Evolutionary conservation across 2,888 invertebrate genomes (phyloP), one percentile per base, ranked within the genome.

Genomic region (Eurois occulta): DNA sequence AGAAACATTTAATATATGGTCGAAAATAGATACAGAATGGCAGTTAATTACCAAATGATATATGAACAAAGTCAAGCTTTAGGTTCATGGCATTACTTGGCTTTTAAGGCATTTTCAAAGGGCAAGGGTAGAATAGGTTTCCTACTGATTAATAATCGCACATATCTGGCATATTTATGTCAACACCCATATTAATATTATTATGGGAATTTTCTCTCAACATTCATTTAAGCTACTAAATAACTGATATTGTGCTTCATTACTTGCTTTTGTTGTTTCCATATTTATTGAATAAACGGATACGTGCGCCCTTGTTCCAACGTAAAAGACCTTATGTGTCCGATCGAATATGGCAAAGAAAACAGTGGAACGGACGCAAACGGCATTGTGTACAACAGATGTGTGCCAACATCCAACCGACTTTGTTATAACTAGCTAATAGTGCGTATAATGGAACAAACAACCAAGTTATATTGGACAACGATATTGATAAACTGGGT

Each of bases 301-400:
- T 87, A 72, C 60, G 75, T 73, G 71, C 77, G 90, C 86, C 92
- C 91, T 92, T 92, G 85, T 78, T 76, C 84, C 80, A 89, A 89
- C 86, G 87, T 89, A 90, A 86, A 87, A 84, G 91, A 92, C 93
- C 92, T 93, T 85, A 91, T 77, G 77, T 86, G 90, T 89, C 91
- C 86, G 82, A 87, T 88, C 90, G 72, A 89, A 91, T 91, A 93
- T 89, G 92, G 91, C 88, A 80, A 89, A 89, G 90, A 91, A 92
- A 90, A 91, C 88, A 85, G 85, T 87, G 80, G 77, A 86, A 84
- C 78, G 81, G 84, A 87, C 72, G 69, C 58, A 73, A 72, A 88
- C 80, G 77, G 75, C 77, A 86, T 85, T 86, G 75, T 89, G 62
- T 55, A 80, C 71, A 77, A 83, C 80, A 86, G 81, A 87, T 85